Percentiles rank a stretch among this genome's conserved stretches.
Evolutionary conservation across 2,888 invertebrate genomes (phyloP).

Genomic region (Aelia acuminata): DNA sequence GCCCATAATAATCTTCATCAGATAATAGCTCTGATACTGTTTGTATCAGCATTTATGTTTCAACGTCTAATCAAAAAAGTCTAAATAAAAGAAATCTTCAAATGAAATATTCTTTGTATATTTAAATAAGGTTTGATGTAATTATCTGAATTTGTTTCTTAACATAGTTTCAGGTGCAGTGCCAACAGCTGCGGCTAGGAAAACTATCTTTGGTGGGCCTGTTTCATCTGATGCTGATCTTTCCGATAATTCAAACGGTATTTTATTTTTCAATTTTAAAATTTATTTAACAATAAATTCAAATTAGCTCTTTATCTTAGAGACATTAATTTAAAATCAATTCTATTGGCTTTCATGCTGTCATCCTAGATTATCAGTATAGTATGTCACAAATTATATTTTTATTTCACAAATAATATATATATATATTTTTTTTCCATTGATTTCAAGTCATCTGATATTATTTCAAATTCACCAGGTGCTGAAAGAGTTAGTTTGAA

Average conservation of each 20-base stretch:
- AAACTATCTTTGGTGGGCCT: constrained; percentile 74
- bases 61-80: too few relatives aligned
- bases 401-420: neutral
- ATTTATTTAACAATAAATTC: constrained; percentile 4
- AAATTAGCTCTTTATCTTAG: neutral
- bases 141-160: neutral
- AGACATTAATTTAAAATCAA: neutral
- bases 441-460: neutral
- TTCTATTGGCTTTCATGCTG: neutral
- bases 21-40: too few relatives aligned
- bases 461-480: constrained; percentile 56
- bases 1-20: too few relatives aligned
- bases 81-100: too few relatives aligned
- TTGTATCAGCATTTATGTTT: too few relatives aligned
- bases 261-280: neutral
- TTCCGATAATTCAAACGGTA: constrained; percentile 49
- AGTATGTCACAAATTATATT: neutral
- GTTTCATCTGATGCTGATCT: constrained; percentile 56
- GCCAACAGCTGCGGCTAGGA: constrained; percentile 86
- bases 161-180: constrained; percentile 69
- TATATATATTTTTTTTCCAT: neutral
- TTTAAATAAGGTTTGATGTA: too few relatives aligned
- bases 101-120: too few relatives aligned
- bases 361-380: neutral
- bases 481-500: constrained; percentile 69